A percentile compares a stretch with the other conserved stretches of the same genome.
Evolutionary conservation across 2,113 vertebrate species (phyloP).

Genomic region (Sebastes fasciatus): DNA sequence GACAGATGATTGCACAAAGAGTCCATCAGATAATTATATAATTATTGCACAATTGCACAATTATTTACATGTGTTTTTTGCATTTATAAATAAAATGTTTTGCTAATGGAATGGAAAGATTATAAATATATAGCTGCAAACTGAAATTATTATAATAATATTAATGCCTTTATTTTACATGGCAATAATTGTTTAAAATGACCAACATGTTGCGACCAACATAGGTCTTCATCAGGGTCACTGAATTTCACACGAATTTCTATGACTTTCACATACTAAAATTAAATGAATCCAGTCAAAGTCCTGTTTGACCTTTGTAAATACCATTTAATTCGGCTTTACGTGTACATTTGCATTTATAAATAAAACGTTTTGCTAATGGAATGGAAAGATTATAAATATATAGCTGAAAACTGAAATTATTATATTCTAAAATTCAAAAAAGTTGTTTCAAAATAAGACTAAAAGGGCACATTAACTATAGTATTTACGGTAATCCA

Average conservation of each 20-base stretch:
- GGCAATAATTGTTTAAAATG: no score
- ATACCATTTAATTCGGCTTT: no score
- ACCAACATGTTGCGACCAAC: no score
- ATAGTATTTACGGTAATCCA: conserved; percentile 16
- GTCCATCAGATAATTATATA: no score
- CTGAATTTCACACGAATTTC: no score
- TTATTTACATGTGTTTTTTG: neutral
- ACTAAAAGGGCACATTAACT: neutral
- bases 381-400: neutral
- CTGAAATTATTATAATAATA: neutral
- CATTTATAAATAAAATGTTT: neutral
- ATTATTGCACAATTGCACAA: no score
- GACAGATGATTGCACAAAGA: no score
- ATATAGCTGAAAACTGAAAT: neutral
- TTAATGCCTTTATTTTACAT: no score
- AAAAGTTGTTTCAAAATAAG: neutral
- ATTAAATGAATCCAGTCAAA: neutral
- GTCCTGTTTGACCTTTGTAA: neutral
- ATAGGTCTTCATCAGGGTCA: no score
- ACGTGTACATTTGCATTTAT: neutral
- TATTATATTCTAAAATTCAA: neutral
- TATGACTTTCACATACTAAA: no score
- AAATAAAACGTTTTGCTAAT: neutral
- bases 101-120: neutral
- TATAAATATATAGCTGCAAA: neutral